phyloP scores from a whole-genome alignment of 2,888 invertebrate genomes.

The Campoletis raptor region DNA sequence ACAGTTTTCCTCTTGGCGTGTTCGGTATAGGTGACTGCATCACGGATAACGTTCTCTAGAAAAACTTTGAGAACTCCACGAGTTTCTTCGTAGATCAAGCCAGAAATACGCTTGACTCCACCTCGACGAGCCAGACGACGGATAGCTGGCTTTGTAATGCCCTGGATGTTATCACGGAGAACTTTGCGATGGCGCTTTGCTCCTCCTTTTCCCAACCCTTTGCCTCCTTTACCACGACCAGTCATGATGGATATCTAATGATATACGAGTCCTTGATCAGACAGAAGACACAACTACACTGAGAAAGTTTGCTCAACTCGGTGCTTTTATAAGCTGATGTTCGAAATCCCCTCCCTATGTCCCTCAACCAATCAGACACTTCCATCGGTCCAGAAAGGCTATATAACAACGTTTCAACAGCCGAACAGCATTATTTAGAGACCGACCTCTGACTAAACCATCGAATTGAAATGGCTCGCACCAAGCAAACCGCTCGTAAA shows the following conservation, averaged over 20 bases:
- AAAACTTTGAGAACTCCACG: slow-evolving; percentile 38
- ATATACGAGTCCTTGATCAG: too few species aligned
- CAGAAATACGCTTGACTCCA: slow-evolving; percentile 30
- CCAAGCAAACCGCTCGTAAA: slow-evolving; percentile 4
- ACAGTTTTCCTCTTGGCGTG: slow-evolving; percentile 42
- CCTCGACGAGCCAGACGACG: slow-evolving; percentile 39
- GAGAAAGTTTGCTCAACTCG: background rate
- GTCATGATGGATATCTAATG: too few species aligned
- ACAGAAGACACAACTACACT: background rate
- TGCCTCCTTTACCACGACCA: slow-evolving; percentile 72
- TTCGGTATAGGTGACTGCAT: slow-evolving; percentile 27
- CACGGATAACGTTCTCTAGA: slow-evolving; percentile 25
- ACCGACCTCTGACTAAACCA: too few species aligned
- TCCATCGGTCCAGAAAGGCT: background rate
- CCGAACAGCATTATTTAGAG: too few species aligned
- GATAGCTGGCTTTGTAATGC: slow-evolving; percentile 14
- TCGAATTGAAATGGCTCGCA: background rate
- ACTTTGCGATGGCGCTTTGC: slow-evolving; percentile 24
- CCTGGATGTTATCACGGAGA: slow-evolving; percentile 30
- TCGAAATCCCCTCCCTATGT: background rate
- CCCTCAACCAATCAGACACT: background rate
- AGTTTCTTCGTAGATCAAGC: slow-evolving; percentile 32
- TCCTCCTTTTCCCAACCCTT: slow-evolving; percentile 83
- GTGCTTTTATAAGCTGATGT: background rate
- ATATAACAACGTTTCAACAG: too few species aligned